Percentiles rank a stretch among this genome's conserved stretches.
These are phyloP conservation scores for Mirza zaza DNA, from an alignment of 2,113 vertebrate species.

Conservation along the genomic window DNA sequence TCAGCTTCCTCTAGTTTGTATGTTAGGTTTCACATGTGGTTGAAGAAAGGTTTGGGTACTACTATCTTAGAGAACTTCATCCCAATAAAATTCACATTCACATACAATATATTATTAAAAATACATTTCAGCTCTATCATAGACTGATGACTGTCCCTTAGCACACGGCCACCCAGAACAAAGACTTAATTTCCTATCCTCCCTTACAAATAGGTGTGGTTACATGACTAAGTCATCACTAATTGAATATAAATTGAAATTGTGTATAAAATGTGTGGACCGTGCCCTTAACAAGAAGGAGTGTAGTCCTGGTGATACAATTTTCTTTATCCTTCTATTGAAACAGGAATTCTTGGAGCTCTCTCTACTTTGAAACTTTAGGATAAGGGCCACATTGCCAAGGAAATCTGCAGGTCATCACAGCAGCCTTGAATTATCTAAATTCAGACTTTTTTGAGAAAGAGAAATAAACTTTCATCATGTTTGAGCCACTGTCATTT, in stretches of 20 bases:
- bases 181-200: neutral
- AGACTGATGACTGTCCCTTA: neutral
- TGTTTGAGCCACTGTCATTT: neutral
- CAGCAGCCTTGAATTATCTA: neutral
- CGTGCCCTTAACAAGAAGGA: neutral
- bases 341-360: neutral
- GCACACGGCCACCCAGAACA: neutral
- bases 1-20: neutral
- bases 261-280: neutral
- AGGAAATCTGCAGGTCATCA: neutral
- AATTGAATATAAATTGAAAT: neutral
- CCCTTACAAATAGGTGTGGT: neutral
- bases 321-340: neutral
- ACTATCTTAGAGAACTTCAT: neutral
- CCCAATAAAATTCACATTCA: neutral
- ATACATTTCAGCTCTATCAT: neutral
- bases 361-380: neutral
- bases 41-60: neutral
- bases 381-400: neutral
- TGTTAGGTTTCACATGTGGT: neutral
- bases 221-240: neutral
- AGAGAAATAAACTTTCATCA: neutral
- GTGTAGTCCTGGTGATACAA: neutral
- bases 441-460: neutral
- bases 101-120: neutral